Conservation (phyloP, 1,140 invertebrate genomes). For the Tetragnatha versicolor region DNA sequence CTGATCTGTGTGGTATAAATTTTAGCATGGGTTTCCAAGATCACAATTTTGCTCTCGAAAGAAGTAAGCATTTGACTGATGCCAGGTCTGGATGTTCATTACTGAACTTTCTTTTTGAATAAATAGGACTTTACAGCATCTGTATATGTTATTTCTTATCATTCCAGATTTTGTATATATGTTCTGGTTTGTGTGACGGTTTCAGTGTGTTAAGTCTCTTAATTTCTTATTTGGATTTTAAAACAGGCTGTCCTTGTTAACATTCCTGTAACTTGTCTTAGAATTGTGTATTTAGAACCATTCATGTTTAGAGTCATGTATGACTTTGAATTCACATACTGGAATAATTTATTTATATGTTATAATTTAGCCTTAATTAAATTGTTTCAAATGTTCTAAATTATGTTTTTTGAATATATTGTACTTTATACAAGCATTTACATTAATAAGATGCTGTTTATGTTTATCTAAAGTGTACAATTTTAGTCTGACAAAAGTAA, state of each 20-base stretch:
- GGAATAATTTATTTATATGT: neutral
- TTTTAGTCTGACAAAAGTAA: too few relatives aligned
- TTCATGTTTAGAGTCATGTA: neutral
- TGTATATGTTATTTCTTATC: slow-evolving; percentile 3
- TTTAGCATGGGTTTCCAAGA: slow-evolving; percentile 33
- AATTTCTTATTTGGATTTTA: slow-evolving; percentile 2
- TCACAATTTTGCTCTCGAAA: slow-evolving; percentile 41
- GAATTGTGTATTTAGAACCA: slow-evolving; percentile 1
- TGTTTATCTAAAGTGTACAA: too few relatives aligned
- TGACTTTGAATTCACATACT: neutral
- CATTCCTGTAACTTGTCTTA: slow-evolving; percentile 2
- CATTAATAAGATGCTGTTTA: too few relatives aligned
- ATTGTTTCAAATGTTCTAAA: too few relatives aligned
- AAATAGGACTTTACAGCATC: slow-evolving; percentile 28
- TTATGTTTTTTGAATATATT: too few relatives aligned
- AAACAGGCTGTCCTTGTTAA: neutral
- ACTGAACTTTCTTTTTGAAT: slow-evolving; percentile 15
- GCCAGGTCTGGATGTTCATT: slow-evolving; percentile 27
- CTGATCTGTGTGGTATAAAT: slow-evolving; percentile 45
- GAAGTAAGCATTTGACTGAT: slow-evolving; percentile 41
- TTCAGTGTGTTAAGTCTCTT: neutral
- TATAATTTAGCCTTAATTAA: too few relatives aligned
- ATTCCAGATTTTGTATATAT: slow-evolving; percentile 31
- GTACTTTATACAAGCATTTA: too few relatives aligned
- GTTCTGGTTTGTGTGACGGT: neutral